Base-by-base conservation (phyloP, 2,888 invertebrate genomes). In the Leucoma salicis region DNA sequence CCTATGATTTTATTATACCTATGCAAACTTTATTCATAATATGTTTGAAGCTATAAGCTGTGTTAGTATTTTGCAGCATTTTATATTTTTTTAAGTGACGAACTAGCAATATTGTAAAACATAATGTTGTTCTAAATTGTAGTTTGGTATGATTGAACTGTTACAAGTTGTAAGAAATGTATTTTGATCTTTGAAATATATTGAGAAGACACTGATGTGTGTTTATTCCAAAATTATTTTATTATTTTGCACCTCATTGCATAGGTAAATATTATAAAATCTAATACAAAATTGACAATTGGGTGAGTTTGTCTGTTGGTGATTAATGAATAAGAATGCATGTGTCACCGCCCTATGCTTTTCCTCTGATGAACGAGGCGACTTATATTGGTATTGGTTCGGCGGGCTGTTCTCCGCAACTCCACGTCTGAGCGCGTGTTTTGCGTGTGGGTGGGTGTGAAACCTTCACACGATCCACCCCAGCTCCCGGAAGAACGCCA, bases 171-270 rank as follows among this genome's bases (percentile, higher is more conserved):
- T 83, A 82, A 84, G 78, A 86, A 86, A 80, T 86, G 83, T 85
- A 86, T 87, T 87, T 88, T 86, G 83, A 84, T 82, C 83, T 86
- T 85, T 79, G 77, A 86, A 88, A 85, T 88, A 88, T 86, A 87
- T 81, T 78, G 73, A 78, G 67, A 70, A 81, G 80, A 66, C 63
- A 71, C 69, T 66, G 63, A 57, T 39, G 51, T 67, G 53, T 63
- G 57, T 68, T 74, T 64, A 60, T 66, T 71, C 31, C 8, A 48
- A 16, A 25, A 14, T 16, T 2, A 14, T 14, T 31, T 35, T 8
- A 24, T 41, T 41, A 14, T 39, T 8, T 2, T n/a, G 14, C 10
- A 14, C 14, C 28, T 16, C 12, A 3, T 3, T 11, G 3, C 0
- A 11, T 7, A 3, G 8, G 2, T 12, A 12, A n/a, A 10, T 31